These are phyloP conservation scores for Gracilinanus agilis DNA, from an alignment of 2,113 vertebrate genomes.

Conservation along the genomic window DNA sequence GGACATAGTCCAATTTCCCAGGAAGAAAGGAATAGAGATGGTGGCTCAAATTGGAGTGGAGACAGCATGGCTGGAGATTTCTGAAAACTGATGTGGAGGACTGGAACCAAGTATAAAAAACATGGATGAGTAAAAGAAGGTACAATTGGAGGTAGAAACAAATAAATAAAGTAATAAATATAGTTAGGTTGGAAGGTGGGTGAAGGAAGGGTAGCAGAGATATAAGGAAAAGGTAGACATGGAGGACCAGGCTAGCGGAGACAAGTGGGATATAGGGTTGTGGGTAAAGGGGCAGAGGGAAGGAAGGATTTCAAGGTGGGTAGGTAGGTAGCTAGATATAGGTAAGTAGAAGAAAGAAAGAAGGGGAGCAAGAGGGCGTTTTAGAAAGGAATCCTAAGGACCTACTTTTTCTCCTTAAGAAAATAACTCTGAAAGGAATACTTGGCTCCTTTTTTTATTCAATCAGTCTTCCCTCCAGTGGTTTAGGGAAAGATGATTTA, in stretches of 20 bases:
- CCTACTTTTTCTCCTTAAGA: not conserved
- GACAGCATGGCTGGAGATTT: not conserved
- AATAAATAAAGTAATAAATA: not conserved
- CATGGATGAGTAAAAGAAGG: not conserved
- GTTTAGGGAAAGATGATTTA: not conserved
- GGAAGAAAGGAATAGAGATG: not conserved
- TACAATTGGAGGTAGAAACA: not conserved
- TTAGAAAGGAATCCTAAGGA: not conserved
- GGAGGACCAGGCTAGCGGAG: not conserved
- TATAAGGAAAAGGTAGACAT: not conserved
- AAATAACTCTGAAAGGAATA: slow-evolving; percentile 22
- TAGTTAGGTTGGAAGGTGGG: not conserved
- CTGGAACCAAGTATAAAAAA: not conserved
- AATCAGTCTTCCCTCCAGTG: not conserved
- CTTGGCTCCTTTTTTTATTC: not conserved
- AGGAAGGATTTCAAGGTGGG: not conserved
- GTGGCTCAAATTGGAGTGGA: not conserved
- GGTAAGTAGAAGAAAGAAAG: not conserved
- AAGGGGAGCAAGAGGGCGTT: not conserved
- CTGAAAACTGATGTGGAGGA: not conserved
- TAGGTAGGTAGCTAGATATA: not conserved
- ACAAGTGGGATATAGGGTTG: not conserved
- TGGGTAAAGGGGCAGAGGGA: not conserved
- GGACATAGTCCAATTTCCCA: not conserved
- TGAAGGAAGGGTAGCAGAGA: not conserved